Base-by-base conservation (phyloP, 2,113 vertebrate species). In the Prietella phreatophila region DNA sequence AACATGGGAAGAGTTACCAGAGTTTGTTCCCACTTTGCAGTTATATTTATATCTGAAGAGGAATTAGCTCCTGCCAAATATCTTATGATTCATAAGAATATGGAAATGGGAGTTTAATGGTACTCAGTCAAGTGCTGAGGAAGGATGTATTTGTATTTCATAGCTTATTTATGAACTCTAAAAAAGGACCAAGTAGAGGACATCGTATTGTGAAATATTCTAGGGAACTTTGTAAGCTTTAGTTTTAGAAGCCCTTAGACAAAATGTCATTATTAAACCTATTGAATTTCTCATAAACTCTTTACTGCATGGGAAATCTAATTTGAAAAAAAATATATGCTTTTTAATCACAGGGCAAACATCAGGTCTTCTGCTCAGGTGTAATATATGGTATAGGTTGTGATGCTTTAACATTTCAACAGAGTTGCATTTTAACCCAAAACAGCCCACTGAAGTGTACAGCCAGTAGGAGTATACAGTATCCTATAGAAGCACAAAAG, bases 1-100 rank as follows among this genome's bases (percentile, higher is more conserved):
- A 67, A 55, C 69, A 61, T 47, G 25, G 39, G 36, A 60, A 83
- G 80, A 86, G 71, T 58, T 88, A 86, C 79, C 5, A 86, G 5
- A 14, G 30, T 80, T 91, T 89, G 83, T 89, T 91, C 86, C 89
- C 88, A 87, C 88, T 81, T 65, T 83, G 61, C 75, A 83, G 87
- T 83, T 91, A 93, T 92, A 89, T 92, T 93, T 92, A 89, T 78
- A 83, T 83, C 90, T 90, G 78, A 84, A 63, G 91, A 91, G 91
- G 92, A 94, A 91, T 89, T 47, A 76, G 80, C 80, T 27, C 22
- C 69, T 84, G 71, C 50, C 88, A 89, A 80, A 42, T 47, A 78
- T 22, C 76, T 15, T 84, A 81, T 71, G 55, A 36, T 56, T 78
- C 71, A 75, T 53, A 50, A 58, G 78, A 87, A 65, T 55, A 42